Evolutionary conservation across 1,140 invertebrate species (phyloP).

Genomic region (Drosophila subobscura): DNA sequence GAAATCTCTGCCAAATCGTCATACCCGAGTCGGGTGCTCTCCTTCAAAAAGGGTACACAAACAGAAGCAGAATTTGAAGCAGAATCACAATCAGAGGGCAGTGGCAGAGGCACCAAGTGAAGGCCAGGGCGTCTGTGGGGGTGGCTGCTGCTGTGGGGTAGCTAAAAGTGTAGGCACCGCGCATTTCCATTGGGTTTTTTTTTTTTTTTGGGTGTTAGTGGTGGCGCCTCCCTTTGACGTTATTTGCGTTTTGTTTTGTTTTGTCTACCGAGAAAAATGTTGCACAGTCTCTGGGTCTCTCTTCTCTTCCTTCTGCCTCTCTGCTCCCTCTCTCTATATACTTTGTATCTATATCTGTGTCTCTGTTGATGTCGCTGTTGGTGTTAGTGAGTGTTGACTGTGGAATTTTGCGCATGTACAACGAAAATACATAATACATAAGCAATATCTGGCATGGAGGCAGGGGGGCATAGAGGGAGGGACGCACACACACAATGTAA

Average conservation of each 20-base stretch:
- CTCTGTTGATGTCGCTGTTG: slow-evolving; percentile 15
- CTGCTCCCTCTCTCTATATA: slow-evolving; percentile 4
- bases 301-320: slow-evolving; percentile 1
- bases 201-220: background rate
- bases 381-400: slow-evolving; percentile 50
- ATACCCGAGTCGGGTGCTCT: too few relatives aligned
- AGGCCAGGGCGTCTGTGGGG: too few relatives aligned
- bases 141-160: slow-evolving; percentile 12
- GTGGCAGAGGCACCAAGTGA: background rate
- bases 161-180: slow-evolving; percentile 28
- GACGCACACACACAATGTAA: slow-evolving; percentile 43
- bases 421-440: slow-evolving; percentile 70
- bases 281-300: slow-evolving; percentile 21
- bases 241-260: slow-evolving; percentile 47
- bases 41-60: too few relatives aligned
- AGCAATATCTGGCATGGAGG: slow-evolving; percentile 18
- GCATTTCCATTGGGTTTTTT: slow-evolving; percentile 2
- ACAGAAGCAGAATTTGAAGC: too few relatives aligned
- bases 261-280: slow-evolving; percentile 51
- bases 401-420: slow-evolving; percentile 79
- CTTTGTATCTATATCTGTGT: background rate
- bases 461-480: too few relatives aligned
- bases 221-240: slow-evolving; percentile 28
- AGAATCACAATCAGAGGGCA: background rate
- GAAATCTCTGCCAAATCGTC: too few relatives aligned